Conservation (phyloP, 2,888 invertebrate genomes). For the Tipula lateralis region DNA sequence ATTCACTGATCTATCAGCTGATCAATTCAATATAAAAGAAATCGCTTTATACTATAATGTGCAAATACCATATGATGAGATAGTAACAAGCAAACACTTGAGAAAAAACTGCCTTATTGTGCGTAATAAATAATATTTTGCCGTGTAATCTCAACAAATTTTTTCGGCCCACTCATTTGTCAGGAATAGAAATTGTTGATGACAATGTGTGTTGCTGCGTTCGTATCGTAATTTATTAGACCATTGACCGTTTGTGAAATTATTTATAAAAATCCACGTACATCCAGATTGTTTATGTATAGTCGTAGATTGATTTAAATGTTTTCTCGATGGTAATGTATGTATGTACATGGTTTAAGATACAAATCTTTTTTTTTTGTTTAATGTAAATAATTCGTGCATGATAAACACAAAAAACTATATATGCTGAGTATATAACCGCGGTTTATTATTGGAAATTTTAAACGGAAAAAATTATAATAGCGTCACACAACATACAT, state of each 20-base stretch:
- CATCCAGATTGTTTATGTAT: not conserved
- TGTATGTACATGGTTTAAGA: not conserved
- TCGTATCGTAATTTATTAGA: not conserved
- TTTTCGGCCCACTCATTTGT: not conserved
- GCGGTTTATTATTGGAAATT: not conserved
- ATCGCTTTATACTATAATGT: too few relatives aligned
- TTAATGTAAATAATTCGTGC: not conserved
- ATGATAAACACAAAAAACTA: not conserved
- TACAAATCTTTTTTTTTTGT: not conserved
- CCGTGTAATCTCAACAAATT: not conserved
- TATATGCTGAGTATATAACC: not conserved
- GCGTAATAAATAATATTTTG: not conserved
- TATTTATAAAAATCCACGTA: slow-evolving; percentile 16
- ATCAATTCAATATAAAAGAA: too few relatives aligned
- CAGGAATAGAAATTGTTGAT: not conserved
- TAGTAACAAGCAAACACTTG: too few relatives aligned
- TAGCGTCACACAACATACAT: not conserved
- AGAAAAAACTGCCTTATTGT: too few relatives aligned
- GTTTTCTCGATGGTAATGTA: not conserved
- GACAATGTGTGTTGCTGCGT: not conserved
- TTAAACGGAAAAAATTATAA: not conserved
- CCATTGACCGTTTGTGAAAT: not conserved
- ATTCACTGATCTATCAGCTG: too few relatives aligned
- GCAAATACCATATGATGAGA: too few relatives aligned
- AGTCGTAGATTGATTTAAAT: not conserved